Percentiles rank a stretch among this genome's conserved stretches.
Conservation (phyloP, 2,888 invertebrate species). For the Mylabris sibirica region DNA sequence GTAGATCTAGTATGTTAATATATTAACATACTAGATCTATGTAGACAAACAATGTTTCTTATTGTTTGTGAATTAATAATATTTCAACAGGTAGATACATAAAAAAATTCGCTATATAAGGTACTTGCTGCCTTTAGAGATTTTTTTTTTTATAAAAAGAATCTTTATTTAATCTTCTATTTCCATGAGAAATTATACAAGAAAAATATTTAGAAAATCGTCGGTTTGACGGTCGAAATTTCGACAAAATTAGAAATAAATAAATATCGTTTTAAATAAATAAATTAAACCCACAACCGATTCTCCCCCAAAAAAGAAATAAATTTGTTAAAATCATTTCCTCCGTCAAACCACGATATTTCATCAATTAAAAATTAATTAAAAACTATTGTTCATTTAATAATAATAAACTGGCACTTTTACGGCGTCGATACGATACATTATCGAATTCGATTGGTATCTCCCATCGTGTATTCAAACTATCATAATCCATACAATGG, state of each 20-base stretch:
- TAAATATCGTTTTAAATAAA: slow-evolving; percentile 17
- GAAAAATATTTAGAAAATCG: neutral
- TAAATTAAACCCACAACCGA: slow-evolving; percentile 5
- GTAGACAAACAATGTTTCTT: no score
- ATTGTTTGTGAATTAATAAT: no score
- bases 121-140: no score
- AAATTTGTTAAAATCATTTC: neutral
- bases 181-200: no score
- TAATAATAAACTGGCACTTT: slow-evolving; percentile 39
- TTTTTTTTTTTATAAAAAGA: slow-evolving; percentile 14
- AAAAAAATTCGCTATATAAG: no score
- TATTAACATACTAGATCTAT: no score
- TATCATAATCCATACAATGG: slow-evolving; percentile 65
- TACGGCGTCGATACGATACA: slow-evolving; percentile 59
- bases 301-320: neutral
- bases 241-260: neutral
- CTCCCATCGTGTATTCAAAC: slow-evolving; percentile 63
- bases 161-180: slow-evolving; percentile 10
- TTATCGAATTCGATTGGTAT: slow-evolving; percentile 67
- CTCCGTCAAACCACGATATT: neutral
- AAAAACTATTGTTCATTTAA: slow-evolving; percentile 7
- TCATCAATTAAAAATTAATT: neutral
- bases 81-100: no score
- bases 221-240: neutral
- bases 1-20: no score